Evolutionary conservation across 1,140 invertebrate genomes (phyloP), one percentile per base, ranked within the genome.

Genomic region (Formica exsecta): DNA sequence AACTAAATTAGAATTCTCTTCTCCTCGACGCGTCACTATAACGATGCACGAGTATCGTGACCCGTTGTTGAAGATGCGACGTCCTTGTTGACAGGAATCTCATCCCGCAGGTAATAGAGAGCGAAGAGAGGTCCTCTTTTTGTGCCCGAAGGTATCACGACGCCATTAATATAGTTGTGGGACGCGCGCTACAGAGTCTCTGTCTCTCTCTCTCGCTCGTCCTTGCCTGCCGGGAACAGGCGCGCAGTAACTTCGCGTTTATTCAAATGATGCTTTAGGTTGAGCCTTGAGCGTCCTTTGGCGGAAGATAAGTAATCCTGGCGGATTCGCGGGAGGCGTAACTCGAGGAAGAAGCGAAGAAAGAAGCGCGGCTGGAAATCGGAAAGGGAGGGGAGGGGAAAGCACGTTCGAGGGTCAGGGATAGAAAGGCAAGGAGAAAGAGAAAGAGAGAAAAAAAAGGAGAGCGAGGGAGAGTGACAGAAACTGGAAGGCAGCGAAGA

Each of bases 221-320:
- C 29, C 25, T 66, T 76, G 73, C 61, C 57, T 80, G 71, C 59
- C 68, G 38, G 71, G 36, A 51, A 80, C 89, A 81, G 86, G 83
- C 79, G 71, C 74, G 89, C 91, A 91, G 91, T 94, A 93, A 93
- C 92, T 94, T 73, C 84, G 86, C 90, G 89, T 94, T 94, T 93
- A 94, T 93, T 93, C 92, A 94, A 94, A 94, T 92, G 92, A 94
- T 93, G 87, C 92, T 93, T 93, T 93, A 90, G 92, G 91, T 92
- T 89, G 89, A 92, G 89, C 86, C 89, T 86, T 86, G 88, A 91
- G 87, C 87, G 80, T 93, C 87, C 90, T 92, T 92, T 87, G 87
- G 65, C 79, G 86, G 86, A 87, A 91, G 87, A 93, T 93, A 93
- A 94, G 92, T 94, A 93, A 93, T 93, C 92, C 87, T 89, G 76